Evolutionary conservation across 2,888 invertebrate genomes (phyloP).

Genomic region (Amphimallon solstitiale): DNA sequence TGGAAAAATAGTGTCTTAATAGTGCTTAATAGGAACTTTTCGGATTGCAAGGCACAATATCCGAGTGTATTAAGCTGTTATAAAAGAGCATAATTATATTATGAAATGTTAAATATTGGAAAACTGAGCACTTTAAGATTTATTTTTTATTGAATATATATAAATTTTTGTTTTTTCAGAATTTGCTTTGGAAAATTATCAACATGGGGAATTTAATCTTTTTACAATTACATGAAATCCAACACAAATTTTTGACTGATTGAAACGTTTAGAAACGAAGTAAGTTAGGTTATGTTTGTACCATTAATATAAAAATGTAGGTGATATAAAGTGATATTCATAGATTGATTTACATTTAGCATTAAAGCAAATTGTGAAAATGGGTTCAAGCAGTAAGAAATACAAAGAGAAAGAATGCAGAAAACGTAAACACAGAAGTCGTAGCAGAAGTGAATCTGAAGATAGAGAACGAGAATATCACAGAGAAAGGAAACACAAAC

Average conservation of each 20-base stretch:
- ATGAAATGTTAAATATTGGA: too few relatives aligned
- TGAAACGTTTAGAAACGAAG: slow-evolving; percentile 16
- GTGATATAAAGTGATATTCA: not conserved
- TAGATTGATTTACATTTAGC: not conserved
- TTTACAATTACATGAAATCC: too few relatives aligned
- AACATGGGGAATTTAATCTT: not conserved
- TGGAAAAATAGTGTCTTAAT: too few relatives aligned
- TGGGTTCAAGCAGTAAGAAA: slow-evolving; percentile 79
- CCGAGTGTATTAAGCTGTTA: too few relatives aligned
- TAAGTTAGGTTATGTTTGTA: not conserved
- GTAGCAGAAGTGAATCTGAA: slow-evolving; percentile 68
- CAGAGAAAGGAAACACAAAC: slow-evolving; percentile 68
- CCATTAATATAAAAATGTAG: not conserved
- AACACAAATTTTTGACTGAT: not conserved
- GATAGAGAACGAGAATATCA: slow-evolving; percentile 63
- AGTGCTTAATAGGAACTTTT: too few relatives aligned
- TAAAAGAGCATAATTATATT: too few relatives aligned
- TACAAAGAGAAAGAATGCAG: slow-evolving; percentile 71
- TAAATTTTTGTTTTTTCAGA: too few relatives aligned
- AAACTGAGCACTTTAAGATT: too few relatives aligned
- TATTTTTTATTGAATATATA: not conserved
- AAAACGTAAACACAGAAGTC: slow-evolving; percentile 74
- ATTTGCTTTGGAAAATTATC: too few relatives aligned
- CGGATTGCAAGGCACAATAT: too few relatives aligned
- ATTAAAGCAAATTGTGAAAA: slow-evolving; percentile 51